Base-by-base conservation (phyloP, 1,140 invertebrate species). In the Diorhabda sublineata region DNA sequence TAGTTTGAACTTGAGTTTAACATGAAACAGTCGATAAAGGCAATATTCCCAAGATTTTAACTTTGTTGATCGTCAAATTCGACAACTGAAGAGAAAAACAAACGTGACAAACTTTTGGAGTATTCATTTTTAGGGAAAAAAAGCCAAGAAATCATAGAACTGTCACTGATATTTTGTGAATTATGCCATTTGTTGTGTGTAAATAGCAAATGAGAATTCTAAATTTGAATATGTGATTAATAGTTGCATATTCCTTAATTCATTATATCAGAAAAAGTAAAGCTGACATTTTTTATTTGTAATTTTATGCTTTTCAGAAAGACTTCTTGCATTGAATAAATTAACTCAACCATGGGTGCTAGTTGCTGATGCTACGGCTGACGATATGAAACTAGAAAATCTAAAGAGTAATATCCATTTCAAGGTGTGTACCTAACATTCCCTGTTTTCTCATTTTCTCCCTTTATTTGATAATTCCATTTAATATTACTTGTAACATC, bases 341-440 rank as follows among this genome's bases (percentile, higher is more conserved):
- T 11, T 73, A n/a, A 8, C 71, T 7, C 58, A 68, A 66, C 62
- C 72, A 45, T 73, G 69, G 72, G 65, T 70, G 8, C 65, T 73
- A 42, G 26, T 71, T 9, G 64, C 42, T 8, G 61, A 63, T 47
- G 61, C 61, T 45, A 45, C 61, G 8, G 44, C 61, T 11, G 5
- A 44, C 5, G 61, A 45, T 6, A 45, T 11, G 44, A 8, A 8
- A 5, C n/a, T 63, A 7, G 45, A 63, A 8, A 45, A 44, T 2
- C n/a, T 63, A 11, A 7, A 44, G 41, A 47, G 45, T 4, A 63
- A 63, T 4, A 44, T 63, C 44, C 44, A 63, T 11, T 63, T 63
- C 61, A 11, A 45, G 45, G 61, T 63, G 45, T 26, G 26, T 26
- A 26, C 26, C 26, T 1, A 26, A 26, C 26, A 26, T 26, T 26